These are phyloP conservation scores for Rhingia campestris DNA, from an alignment of 2,888 invertebrate genomes.

Conservation along the genomic window DNA sequence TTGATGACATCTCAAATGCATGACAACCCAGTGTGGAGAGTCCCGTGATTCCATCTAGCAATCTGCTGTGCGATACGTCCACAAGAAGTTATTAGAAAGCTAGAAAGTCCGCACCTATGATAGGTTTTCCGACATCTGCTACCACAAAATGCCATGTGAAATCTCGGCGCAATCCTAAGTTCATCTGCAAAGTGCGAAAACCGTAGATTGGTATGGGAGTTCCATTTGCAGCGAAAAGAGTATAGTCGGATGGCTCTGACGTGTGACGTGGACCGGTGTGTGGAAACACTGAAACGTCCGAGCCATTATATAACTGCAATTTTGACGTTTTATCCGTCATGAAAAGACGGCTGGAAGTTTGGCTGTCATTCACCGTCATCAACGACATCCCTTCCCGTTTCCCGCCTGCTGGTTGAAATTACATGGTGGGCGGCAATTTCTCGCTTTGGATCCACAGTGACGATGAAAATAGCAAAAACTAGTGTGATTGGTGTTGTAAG, in stretches of 20 bases:
- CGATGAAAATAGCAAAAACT: not conserved
- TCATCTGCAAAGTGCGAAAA: constrained; percentile 3
- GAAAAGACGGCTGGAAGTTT: constrained; percentile 8
- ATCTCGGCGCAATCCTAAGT: constrained; percentile 24
- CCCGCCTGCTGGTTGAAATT: not conserved
- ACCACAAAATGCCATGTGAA: constrained; percentile 13
- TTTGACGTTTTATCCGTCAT: not conserved
- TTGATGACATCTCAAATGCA: not conserved
- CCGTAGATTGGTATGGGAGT: constrained; percentile 23
- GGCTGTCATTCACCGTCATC: constrained; percentile 10
- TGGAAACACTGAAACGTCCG: constrained; percentile 24
- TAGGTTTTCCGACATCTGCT: not conserved
- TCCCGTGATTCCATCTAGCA: constrained; percentile 25
- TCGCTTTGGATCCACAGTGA: constrained; percentile 11
- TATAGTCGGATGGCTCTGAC: constrained; percentile 15
- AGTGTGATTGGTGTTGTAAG: not conserved
- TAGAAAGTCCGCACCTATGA: constrained; percentile 40
- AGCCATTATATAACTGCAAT: constrained; percentile 12
- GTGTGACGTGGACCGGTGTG: constrained; percentile 5
- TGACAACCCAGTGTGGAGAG: constrained; percentile 30
- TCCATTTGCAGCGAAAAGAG: constrained; percentile 21
- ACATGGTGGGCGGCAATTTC: constrained; percentile 13
- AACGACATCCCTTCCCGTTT: constrained; percentile 26
- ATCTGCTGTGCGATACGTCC: constrained; percentile 21
- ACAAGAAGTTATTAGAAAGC: constrained; percentile 27